Percentiles rank a stretch among this genome's conserved stretches.
Conservation (phyloP, 2,797 vertebrate genomes). For the Sebastes dallii region DNA sequence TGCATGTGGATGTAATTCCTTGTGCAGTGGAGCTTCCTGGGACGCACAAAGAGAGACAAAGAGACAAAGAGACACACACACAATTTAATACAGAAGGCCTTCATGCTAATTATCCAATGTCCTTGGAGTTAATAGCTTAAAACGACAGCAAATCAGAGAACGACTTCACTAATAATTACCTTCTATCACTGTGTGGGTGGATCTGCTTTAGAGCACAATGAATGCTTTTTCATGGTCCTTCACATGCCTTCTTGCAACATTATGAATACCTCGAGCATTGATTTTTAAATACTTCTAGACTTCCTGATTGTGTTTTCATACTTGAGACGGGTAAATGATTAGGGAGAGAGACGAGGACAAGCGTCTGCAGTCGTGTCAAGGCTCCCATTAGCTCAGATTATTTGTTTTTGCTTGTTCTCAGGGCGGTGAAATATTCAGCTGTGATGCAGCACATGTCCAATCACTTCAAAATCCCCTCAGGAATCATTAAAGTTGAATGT, state of each 20-base stretch:
- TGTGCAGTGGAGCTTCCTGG: conserved; percentile 96
- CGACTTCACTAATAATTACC: conserved; percentile 50
- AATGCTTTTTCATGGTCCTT: conserved; percentile 4
- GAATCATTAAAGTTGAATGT: conserved; percentile 2
- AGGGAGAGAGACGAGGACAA: neutral
- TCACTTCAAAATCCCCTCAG: conserved; percentile 3
- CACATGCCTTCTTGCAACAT: neutral
- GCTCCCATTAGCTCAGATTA: neutral
- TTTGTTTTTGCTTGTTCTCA: neutral
- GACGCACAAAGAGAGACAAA: conserved; percentile 9
- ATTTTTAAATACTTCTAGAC: neutral
- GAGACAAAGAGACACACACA: neutral
- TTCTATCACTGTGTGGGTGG: conserved; percentile 27
- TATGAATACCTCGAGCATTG: neutral
- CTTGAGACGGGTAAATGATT: conserved; percentile 9
- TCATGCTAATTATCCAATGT: conserved; percentile 33
- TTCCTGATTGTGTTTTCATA: conserved; percentile 15
- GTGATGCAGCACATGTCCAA: neutral
- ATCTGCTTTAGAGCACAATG: conserved; percentile 20
- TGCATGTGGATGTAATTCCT: conserved; percentile 98
- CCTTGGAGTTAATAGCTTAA: conserved; percentile 57
- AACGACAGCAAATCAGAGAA: conserved; percentile 48
- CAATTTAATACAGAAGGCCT: conserved; percentile 8
- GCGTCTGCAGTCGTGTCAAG: neutral
- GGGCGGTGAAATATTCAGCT: neutral